phyloP scores from a whole-genome alignment of 2,797 vertebrate genomes.

The Coregonus suidteri region DNA sequence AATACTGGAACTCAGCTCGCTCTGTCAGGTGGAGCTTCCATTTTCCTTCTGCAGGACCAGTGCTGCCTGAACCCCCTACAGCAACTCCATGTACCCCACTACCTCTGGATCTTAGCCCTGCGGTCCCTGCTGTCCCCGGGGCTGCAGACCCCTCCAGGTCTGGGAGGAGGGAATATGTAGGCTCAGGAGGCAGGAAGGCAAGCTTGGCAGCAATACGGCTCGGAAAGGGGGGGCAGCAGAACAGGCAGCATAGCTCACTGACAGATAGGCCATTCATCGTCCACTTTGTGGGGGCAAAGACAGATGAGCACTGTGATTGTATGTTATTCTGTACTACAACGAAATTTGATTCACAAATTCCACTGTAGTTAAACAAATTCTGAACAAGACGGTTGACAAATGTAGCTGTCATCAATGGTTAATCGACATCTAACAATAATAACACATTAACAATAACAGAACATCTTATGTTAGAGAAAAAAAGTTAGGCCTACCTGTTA shows the following conservation, averaged over 20 bases:
- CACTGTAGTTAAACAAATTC: neutral
- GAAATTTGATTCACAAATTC: neutral
- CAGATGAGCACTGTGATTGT: conserved; percentile 43
- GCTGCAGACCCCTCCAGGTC: conserved; percentile 79
- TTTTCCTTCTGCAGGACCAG: conserved; percentile 56
- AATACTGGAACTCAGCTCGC: conserved; percentile 85
- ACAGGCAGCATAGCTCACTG: conserved; percentile 95
- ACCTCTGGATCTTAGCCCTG: conserved; percentile 58
- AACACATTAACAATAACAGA: neutral
- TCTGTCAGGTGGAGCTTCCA: conserved; percentile 86
- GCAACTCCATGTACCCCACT: conserved; percentile 63
- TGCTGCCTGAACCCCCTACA: conserved; percentile 20
- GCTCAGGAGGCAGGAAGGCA: conserved; percentile 93
- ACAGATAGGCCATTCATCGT: conserved; percentile 95
- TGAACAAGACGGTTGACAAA: neutral
- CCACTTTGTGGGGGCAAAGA: conserved; percentile 64
- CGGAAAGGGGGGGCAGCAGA: conserved; percentile 97
- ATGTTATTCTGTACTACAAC: conserved; percentile 37
- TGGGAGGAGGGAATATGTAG: conserved; percentile 87
- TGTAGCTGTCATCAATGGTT: neutral
- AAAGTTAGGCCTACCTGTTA: conserved; percentile 53
- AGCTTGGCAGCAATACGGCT: conserved; percentile 95
- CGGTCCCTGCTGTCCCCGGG: conserved; percentile 35
- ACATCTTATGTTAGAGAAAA: conserved; percentile 2
- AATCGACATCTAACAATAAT: neutral